Evolutionary conservation across 2,797 vertebrate genomes (phyloP).

Genomic region (Gambelia wislizenii): DNA sequence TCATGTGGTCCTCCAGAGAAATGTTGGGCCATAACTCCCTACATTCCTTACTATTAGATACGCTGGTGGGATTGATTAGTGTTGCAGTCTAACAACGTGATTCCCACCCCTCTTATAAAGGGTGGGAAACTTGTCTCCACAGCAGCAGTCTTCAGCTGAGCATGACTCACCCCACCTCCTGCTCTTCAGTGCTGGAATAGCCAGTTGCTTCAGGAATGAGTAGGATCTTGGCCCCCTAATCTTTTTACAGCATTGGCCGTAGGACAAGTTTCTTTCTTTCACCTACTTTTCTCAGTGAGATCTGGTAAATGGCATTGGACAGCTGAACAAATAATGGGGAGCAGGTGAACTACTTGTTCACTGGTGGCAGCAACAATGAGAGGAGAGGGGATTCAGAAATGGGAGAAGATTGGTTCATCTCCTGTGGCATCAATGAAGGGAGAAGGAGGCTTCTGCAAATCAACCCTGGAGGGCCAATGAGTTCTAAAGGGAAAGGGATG

Average conservation of each 20-base stretch:
- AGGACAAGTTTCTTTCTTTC: background rate
- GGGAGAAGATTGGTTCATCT: background rate
- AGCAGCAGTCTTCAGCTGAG: background rate
- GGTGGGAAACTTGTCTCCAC: too few relatives aligned
- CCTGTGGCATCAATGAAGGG: background rate
- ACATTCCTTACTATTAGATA: too few relatives aligned
- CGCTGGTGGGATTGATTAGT: too few relatives aligned
- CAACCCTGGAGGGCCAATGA: background rate
- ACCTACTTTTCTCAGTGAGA: too few relatives aligned
- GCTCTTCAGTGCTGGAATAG: background rate
- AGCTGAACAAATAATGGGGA: too few relatives aligned
- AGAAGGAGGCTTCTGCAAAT: background rate
- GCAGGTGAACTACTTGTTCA: too few relatives aligned
- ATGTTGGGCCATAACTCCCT: too few relatives aligned
- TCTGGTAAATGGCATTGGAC: too few relatives aligned
- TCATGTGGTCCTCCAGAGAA: too few relatives aligned
- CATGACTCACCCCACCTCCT: background rate
- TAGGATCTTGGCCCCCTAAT: background rate
- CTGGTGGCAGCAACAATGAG: too few relatives aligned
- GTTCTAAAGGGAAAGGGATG: background rate
- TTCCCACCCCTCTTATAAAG: too few relatives aligned
- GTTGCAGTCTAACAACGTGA: too few relatives aligned
- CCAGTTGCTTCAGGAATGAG: background rate
- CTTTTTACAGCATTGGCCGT: background rate
- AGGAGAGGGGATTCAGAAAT: background rate